Evolutionary conservation across 92 coral and sea anemone genomes (phyloP), one percentile per base, ranked within the genome.

Genomic region (Zoanthus solanderi): DNA sequence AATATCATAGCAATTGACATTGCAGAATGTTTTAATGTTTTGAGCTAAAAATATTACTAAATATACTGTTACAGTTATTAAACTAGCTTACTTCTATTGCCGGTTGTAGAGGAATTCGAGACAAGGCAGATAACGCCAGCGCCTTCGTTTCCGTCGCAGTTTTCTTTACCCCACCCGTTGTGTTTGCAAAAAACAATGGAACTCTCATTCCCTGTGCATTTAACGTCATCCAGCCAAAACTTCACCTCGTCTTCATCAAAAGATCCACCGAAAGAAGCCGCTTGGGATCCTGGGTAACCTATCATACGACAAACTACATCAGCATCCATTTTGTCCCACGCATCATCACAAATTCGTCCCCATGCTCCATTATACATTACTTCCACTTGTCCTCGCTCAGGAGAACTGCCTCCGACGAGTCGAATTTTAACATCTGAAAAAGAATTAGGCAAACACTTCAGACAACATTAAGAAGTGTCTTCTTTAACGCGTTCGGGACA

Each of bases 321-420:
- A 45, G 79, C 79, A 47, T 75, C 79, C 79, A 45, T 75, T 29
- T 75, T 75, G 79, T 75, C 79, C 79, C 79, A 75, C 9, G 46
- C 57, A 58, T 75, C 61, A 47, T 75, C 79, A 75, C 79, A 75
- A 29, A 75, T 47, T 75, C 79, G 79, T 7, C 79, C 57, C 79
- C 79, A 75, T 42, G 79, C 61, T 75, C 58, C 58, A 6, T 75
- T 75, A 46, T 45, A 75, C 34, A 75, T 11, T n/a, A 75, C 30
- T 6, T 75, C 79, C 23, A 75, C 79, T 16, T 47, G 61, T 0
- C 79, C 79, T 15, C 57, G 17, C 4, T 58, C 79, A 0, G 61
- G 37, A 14, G 7, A 10, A 45, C 48, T 47, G 53, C 61, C 58
- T 45, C 79, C 79, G 48, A 75, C 57, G 2, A 75, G 58, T 15